These are phyloP conservation scores for Scotopteryx bipunctaria DNA, from an alignment of 2,888 invertebrate species.

Conservation along the genomic window DNA sequence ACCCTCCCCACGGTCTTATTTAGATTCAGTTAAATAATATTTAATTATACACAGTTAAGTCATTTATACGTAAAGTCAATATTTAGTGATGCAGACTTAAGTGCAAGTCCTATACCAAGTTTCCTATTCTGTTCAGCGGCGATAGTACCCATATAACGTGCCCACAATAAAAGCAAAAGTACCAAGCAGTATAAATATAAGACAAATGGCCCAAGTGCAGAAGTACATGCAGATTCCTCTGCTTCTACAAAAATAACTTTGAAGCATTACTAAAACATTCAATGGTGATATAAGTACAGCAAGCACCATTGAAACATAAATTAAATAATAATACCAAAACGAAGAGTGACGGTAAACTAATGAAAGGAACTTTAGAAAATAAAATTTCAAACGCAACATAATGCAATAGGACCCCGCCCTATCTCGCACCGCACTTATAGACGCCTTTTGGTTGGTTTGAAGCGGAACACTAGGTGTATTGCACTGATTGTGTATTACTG, in stretches of 20 bases:
- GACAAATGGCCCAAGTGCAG: slow-evolving; percentile 51
- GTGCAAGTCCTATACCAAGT: neutral
- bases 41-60: slow-evolving; percentile 1
- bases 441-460: too few relatives aligned
- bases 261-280: too few relatives aligned
- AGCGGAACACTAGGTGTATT: too few relatives aligned
- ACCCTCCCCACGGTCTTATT: slow-evolving; percentile 42
- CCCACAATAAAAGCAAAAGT: slow-evolving; percentile 80
- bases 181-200: slow-evolving; percentile 64
- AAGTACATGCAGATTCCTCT: neutral
- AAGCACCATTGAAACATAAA: neutral
- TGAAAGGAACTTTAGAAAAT: too few relatives aligned
- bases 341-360: neutral
- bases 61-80: too few relatives aligned
- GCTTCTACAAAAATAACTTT: neutral
- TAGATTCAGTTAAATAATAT: slow-evolving; percentile 31
- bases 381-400: neutral
- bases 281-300: neutral
- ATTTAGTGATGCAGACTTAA: neutral
- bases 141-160: slow-evolving; percentile 52
- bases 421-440: neutral
- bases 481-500: too few relatives aligned
- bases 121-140: neutral
- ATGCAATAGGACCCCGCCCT: neutral
- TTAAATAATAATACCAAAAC: neutral